Conservation (phyloP, 2,888 invertebrate genomes). For the Auanema sp. region DNA sequence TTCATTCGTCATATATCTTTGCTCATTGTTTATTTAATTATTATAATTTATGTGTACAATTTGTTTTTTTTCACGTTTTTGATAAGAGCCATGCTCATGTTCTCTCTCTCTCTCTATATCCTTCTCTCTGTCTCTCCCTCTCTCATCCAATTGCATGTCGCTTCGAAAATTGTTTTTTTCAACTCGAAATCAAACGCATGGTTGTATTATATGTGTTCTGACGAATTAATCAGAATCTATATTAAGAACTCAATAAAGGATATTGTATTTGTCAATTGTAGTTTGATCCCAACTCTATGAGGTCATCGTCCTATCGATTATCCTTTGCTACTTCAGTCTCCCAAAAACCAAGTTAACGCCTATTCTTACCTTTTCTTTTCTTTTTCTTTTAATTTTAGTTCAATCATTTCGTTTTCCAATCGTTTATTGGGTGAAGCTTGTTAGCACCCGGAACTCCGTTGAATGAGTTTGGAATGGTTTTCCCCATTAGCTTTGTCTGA, state of each 20-base stretch:
- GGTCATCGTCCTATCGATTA: not conserved
- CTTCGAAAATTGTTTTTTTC: conserved; percentile 2
- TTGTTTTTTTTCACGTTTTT: not conserved
- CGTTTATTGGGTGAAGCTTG: too few relatives aligned
- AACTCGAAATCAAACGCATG: not conserved
- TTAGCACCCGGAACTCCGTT: too few relatives aligned
- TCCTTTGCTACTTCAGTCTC: too few relatives aligned
- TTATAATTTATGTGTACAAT: not conserved
- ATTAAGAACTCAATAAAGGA: not conserved
- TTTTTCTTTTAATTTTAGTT: too few relatives aligned
- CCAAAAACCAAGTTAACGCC: too few relatives aligned
- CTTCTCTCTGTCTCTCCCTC: conserved; percentile 9
- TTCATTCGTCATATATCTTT: not conserved
- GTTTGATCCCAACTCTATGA: not conserved
- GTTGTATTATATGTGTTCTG: not conserved
- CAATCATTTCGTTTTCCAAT: too few relatives aligned
- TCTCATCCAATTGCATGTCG: not conserved
- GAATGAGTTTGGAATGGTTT: not conserved
- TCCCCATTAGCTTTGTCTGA: not conserved
- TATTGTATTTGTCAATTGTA: not conserved
- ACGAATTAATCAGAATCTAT: not conserved
- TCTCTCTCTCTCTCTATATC: conserved; percentile 5
- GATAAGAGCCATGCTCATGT: conserved; percentile 5
- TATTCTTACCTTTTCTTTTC: too few relatives aligned
- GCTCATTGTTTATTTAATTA: not conserved